Evolutionary conservation across 2,888 invertebrate species (phyloP).

Genomic region (Hecatera dysodea): DNA sequence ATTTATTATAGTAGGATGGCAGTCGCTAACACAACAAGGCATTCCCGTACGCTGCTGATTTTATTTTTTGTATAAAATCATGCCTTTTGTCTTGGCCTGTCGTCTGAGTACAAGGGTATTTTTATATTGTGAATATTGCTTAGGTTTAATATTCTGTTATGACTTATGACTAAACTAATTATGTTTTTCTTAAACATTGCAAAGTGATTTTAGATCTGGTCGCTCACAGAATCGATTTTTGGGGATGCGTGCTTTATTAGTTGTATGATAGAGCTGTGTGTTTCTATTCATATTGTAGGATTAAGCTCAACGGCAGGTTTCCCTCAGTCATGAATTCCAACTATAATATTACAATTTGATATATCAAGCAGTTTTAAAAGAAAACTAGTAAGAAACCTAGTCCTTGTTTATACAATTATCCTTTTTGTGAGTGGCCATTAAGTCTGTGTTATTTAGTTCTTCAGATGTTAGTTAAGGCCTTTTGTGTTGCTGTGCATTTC

Average conservation of each 20-base stretch:
- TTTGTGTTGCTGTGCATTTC: conserved; percentile 91
- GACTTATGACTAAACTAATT: conserved; percentile 83
- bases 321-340: conserved; percentile 40
- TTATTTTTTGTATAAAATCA: conserved; percentile 91
- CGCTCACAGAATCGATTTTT: conserved; percentile 83
- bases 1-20: conserved; percentile 88
- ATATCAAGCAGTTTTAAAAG: conserved; percentile 20
- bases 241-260: conserved; percentile 66
- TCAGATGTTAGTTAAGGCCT: conserved; percentile 87
- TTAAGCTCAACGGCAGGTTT: conserved; percentile 66
- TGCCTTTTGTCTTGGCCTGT: conserved; percentile 90
- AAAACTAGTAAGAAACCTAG: conserved; percentile 71
- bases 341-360: conserved; percentile 36
- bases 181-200: conserved; percentile 86
- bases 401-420: conserved; percentile 78
- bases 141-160: conserved; percentile 83
- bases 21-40: conserved; percentile 89
- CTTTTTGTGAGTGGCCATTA: conserved; percentile 85
- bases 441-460: conserved; percentile 90
- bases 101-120: conserved; percentile 87
- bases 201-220: conserved; percentile 84
- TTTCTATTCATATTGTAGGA: conserved; percentile 65
- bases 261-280: conserved; percentile 58
- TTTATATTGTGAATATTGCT: conserved; percentile 84
- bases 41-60: conserved; percentile 88